phyloP scores from a whole-genome alignment of 2,797 vertebrate genomes.

The Margarornis squamiger region DNA sequence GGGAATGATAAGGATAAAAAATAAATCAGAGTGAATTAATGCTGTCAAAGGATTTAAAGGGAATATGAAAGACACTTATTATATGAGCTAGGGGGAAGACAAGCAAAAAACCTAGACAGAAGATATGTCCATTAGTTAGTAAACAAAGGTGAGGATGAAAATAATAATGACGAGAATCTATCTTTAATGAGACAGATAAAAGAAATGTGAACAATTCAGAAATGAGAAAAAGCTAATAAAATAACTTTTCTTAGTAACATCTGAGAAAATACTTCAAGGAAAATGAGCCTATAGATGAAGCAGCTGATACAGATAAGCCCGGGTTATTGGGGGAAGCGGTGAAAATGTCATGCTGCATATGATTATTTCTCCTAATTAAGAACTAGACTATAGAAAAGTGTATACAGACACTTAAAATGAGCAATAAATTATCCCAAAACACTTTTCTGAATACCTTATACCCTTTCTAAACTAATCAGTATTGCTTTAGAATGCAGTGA shows the following conservation, averaged over 20 bases:
- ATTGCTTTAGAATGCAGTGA: not conserved
- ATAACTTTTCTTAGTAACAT: not conserved
- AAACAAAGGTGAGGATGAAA: constrained; percentile 14
- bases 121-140: constrained; percentile 25
- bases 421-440: not conserved
- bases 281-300: not conserved
- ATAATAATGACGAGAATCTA: not conserved
- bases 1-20: not conserved
- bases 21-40: not conserved
- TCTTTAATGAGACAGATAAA: constrained; percentile 22
- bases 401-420: not conserved
- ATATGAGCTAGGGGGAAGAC: not conserved
- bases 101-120: not conserved
- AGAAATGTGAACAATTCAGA: not conserved
- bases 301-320: not conserved
- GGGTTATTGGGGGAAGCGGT: not conserved
- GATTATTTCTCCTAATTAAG: not conserved
- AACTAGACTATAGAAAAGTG: not conserved
- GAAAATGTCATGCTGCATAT: not conserved
- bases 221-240: not conserved
- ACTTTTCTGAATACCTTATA: not conserved
- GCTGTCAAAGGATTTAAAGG: constrained; percentile 32
- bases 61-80: not conserved
- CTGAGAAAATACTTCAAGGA: not conserved
- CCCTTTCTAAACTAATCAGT: not conserved